phyloP scores from a whole-genome alignment of 2,888 invertebrate genomes.

The Glomeris marginata region DNA sequence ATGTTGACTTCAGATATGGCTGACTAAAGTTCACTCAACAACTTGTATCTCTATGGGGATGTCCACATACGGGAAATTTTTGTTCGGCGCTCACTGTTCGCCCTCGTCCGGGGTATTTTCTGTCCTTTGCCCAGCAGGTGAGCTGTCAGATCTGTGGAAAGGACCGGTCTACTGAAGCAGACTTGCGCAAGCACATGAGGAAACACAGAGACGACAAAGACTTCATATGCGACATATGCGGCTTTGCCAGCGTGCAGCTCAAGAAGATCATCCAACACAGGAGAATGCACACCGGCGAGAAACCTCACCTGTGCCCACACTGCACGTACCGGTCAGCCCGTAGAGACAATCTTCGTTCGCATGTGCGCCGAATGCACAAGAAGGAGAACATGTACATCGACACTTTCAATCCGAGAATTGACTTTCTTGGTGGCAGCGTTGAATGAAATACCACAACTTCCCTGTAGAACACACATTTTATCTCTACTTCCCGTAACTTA shows the following conservation, averaged over 20 bases:
- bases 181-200: slow-evolving; percentile 37
- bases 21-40: not conserved
- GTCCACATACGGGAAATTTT: not conserved
- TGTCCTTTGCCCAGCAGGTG: not conserved
- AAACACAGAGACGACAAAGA: slow-evolving; percentile 37
- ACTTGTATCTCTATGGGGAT: not conserved
- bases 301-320: slow-evolving; percentile 40
- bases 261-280: slow-evolving; percentile 43
- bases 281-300: slow-evolving; percentile 42
- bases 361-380: slow-evolving; percentile 41
- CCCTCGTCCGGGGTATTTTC: too few relatives aligned
- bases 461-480: too few relatives aligned
- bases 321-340: slow-evolving; percentile 41
- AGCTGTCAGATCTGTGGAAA: slow-evolving; percentile 42
- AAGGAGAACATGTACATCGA: slow-evolving; percentile 40
- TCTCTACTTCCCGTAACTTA: too few relatives aligned
- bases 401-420: slow-evolving; percentile 37
- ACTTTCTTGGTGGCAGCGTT: slow-evolving; percentile 18
- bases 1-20: not conserved
- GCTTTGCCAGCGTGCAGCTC: slow-evolving; percentile 39
- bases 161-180: slow-evolving; percentile 36
- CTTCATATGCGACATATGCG: slow-evolving; percentile 40
- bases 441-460: too few relatives aligned
- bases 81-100: not conserved
- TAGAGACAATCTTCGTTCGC: slow-evolving; percentile 40